Base-by-base conservation (phyloP, 2,888 invertebrate genomes). In the Agonum fuliginosum region DNA sequence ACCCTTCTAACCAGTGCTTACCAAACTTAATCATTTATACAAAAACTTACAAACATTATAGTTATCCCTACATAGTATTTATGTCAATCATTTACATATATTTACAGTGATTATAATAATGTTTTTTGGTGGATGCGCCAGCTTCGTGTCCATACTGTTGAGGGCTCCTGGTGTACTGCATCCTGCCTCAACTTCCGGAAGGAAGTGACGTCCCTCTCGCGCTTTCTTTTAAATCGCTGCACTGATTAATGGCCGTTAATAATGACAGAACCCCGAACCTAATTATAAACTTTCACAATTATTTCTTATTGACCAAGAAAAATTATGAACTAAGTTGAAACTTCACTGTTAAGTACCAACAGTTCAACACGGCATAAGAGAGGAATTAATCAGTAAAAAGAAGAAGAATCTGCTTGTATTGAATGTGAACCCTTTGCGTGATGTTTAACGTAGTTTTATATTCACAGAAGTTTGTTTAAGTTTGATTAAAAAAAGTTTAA, bases 191-290 rank as follows among this genome's bases (percentile, higher is more conserved):
- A 20, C 10, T 48, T 48, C 48, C 48, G 22, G 20, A 17, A 30
- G 22, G 48, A 48, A 30, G 58, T 34, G 58, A 62, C 58, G 58
- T 62, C 30, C 30, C 58, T 30, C 58, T 62, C 58, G 12, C 14
- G 27, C 30, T 69, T 46, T 69, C 27, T 69, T 69, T 46, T 69
- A 69, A 69, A 69, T 17, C 69, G 69, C 43, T 41, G 43, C 43
- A 69, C 14, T 69, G 69, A 69, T 69, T 69, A 69, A 69, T 69
- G 69, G 69, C 22, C 14, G 24, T 43, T 69, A 69, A 69, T 69
- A 69, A 69, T 62, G 58, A 62, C 30, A 14, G 54, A 24, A 27
- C 30, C 1, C 58, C 14, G 30, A 30, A 62, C 58, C 27, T 62
- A 62, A 62, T 62, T 62, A 62, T 27, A 62, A 62, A 62, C 58